These are phyloP conservation scores for Avahi laniger DNA, from an alignment of 2,797 vertebrate genomes.

Conservation along the genomic window DNA sequence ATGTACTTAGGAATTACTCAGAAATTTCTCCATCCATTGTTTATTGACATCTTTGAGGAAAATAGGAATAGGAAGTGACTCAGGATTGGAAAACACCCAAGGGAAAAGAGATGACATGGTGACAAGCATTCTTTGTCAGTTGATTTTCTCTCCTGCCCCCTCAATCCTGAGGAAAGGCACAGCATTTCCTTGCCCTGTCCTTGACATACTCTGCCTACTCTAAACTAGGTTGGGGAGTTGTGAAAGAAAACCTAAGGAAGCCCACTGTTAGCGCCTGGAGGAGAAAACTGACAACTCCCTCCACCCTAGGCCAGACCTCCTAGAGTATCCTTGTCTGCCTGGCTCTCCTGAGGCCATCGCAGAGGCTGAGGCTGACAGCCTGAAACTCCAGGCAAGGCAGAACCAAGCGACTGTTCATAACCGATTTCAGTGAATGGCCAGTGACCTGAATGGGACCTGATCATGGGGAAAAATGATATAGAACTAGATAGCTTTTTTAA, in stretches of 20 bases:
- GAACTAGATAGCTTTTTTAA: constrained; percentile 35
- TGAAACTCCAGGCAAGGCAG: constrained; percentile 54
- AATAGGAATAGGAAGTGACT: neutral
- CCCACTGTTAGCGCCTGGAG: neutral
- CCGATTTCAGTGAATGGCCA: constrained; percentile 34
- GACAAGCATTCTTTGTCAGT: neutral
- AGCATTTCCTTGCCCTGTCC: constrained; percentile 33
- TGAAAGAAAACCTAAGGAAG: constrained; percentile 7
- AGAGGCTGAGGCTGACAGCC: constrained; percentile 54
- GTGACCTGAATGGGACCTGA: constrained; percentile 74
- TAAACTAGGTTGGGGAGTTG: neutral
- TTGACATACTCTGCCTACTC: neutral
- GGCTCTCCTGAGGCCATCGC: neutral
- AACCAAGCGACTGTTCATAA: constrained; percentile 66
- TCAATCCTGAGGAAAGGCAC: neutral
- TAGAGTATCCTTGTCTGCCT: constrained; percentile 17
- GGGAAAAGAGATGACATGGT: neutral
- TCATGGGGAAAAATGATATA: constrained; percentile 54
- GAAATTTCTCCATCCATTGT: neutral
- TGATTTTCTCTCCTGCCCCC: neutral
- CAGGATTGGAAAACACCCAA: neutral
- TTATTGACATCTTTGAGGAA: neutral
- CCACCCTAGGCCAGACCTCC: neutral
- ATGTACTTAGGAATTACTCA: neutral
- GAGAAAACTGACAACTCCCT: neutral